Percentiles rank a stretch among this genome's conserved stretches.
These are phyloP conservation scores for Rallus crepitans DNA, from an alignment of 2,797 vertebrate species.

Conservation along the genomic window DNA sequence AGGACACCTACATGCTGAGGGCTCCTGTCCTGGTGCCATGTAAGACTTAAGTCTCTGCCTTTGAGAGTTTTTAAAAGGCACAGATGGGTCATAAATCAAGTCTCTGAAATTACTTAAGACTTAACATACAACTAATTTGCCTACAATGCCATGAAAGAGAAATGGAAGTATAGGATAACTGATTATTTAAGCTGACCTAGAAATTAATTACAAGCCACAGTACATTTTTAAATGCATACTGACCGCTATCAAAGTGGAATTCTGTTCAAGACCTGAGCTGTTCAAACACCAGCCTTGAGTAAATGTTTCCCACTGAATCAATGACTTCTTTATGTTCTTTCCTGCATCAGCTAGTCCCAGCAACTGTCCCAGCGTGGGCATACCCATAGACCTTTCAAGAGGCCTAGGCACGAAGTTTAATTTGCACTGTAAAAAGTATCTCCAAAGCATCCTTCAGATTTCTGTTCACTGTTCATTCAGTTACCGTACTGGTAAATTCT, in stretches of 20 bases:
- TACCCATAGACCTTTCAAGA: background rate
- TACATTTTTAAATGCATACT: background rate
- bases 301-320: slow-evolving; percentile 11
- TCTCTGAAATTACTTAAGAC: background rate
- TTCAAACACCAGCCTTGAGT: background rate
- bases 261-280: background rate
- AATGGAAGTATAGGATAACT: background rate
- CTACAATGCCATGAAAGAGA: background rate
- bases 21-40: background rate
- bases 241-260: background rate
- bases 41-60: background rate
- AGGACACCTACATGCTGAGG: background rate
- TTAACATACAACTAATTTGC: slow-evolving; percentile 25
- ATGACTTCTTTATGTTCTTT: background rate
- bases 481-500: background rate
- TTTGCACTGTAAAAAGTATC: background rate
- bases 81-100: background rate
- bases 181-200: background rate
- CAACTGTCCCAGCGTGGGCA: background rate
- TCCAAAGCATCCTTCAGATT: background rate
- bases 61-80: background rate
- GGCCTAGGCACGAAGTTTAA: background rate
- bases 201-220: background rate
- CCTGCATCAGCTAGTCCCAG: background rate
- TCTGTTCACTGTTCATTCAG: background rate